These are phyloP conservation scores for Drosophila nikananu DNA, from an alignment of 1,140 invertebrate species.

Conservation along the genomic window DNA sequence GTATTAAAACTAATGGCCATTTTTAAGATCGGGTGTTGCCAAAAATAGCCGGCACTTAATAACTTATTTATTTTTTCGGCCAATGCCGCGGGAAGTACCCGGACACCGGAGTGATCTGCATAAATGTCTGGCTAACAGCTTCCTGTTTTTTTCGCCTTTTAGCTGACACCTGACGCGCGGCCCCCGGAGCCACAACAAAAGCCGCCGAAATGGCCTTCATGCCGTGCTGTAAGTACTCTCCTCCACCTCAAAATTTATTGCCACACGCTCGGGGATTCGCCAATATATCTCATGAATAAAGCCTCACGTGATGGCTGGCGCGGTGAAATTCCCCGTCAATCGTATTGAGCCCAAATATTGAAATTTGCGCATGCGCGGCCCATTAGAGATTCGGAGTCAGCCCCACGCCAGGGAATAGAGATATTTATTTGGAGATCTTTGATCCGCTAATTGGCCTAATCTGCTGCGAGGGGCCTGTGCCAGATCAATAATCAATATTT, in stretches of 20 bases:
- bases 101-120: constrained; percentile 19
- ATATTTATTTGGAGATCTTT: constrained; percentile 16
- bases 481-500: constrained; percentile 54
- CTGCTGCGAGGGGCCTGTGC: constrained; percentile 42
- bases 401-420: constrained; percentile 1
- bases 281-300: constrained; percentile 42
- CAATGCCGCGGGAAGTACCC: constrained; percentile 23
- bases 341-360: constrained; percentile 50
- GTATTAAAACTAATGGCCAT: no score
- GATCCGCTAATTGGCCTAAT: constrained; percentile 51
- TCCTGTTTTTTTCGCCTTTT: constrained; percentile 56
- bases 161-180: constrained; percentile 49
- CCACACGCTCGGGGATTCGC: constrained; percentile 28
- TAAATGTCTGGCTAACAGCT: constrained; percentile 44
- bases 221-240: constrained; percentile 72
- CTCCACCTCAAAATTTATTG: constrained; percentile 20
- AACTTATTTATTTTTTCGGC: no score
- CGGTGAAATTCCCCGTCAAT: constrained; percentile 50
- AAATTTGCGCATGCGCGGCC: constrained; percentile 54
- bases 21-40: no score
- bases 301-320: constrained; percentile 51
- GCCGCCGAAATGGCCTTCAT: constrained; percentile 74
- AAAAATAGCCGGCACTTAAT: no score
- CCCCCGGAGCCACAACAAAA: constrained; percentile 46
- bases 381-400: constrained; percentile 38